A percentile compares a stretch with the other conserved stretches of the same genome.
phyloP scores from a whole-genome alignment of 2,888 invertebrate genomes.

The Dynastes maya region DNA sequence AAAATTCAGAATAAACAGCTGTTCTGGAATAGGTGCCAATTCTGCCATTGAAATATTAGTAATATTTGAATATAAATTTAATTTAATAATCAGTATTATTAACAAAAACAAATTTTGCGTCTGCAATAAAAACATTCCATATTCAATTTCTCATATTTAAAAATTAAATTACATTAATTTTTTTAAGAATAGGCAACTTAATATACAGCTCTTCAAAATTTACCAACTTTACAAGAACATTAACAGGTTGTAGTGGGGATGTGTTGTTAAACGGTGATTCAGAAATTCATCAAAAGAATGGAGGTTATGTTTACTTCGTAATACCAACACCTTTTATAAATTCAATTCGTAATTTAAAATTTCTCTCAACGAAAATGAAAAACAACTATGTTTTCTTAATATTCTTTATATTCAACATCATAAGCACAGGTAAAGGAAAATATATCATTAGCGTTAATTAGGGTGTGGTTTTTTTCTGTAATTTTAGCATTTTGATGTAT shows the following conservation, averaged over 20 bases:
- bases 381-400: background rate
- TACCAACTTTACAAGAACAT: background rate
- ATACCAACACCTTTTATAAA: constrained; percentile 3
- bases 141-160: no score
- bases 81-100: no score
- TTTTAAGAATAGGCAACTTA: background rate
- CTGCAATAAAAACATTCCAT: no score
- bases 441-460: background rate
- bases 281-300: background rate
- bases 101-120: no score
- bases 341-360: background rate
- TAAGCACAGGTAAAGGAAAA: constrained; percentile 26
- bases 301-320: constrained; percentile 29
- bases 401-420: background rate
- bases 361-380: constrained; percentile 27
- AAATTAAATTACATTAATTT: no score
- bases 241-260: constrained; percentile 1
- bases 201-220: background rate
- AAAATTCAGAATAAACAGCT: no score
- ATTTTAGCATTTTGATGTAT: background rate
- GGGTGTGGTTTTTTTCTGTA: constrained; percentile 42
- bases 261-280: constrained; percentile 40
- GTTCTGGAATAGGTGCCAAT: no score
- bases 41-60: no score
- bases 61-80: no score